These are phyloP conservation scores for Austrofundulus limnaeus DNA, from an alignment of 2,113 vertebrate species.

Conservation along the genomic window DNA sequence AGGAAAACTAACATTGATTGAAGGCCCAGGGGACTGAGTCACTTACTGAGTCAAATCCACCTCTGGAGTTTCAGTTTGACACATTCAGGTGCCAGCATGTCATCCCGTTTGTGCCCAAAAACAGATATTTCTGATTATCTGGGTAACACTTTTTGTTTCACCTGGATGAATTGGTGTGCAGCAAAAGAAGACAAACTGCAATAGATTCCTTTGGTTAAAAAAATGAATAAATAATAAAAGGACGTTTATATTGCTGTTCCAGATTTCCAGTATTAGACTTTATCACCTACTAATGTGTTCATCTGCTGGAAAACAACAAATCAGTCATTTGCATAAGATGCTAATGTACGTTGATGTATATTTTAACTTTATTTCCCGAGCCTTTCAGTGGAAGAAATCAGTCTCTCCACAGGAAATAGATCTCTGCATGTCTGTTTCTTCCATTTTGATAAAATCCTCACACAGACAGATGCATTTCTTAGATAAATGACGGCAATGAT, in stretches of 20 bases:
- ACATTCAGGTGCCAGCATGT: conserved; percentile 46
- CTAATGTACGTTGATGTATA: conserved; percentile 24
- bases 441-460: conserved; percentile 30
- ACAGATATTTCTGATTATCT: conserved; percentile 58
- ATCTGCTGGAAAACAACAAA: conserved; percentile 18
- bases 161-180: conserved; percentile 29
- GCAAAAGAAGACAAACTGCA: conserved; percentile 11
- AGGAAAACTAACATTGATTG: conserved; percentile 60
- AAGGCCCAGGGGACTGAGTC: conserved; percentile 46
- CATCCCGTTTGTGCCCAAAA: conserved; percentile 53
- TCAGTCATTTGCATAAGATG: conserved; percentile 18
- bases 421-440: conserved; percentile 14
- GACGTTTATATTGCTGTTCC: not conserved
- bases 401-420: conserved; percentile 36
- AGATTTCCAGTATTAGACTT: conserved; percentile 1
- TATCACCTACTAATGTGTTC: conserved; percentile 1
- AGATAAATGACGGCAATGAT: conserved; percentile 23
- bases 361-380: conserved; percentile 11
- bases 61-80: conserved; percentile 50
- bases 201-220: conserved; percentile 1
- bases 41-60: conserved; percentile 49
- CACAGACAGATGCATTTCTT: conserved; percentile 8
- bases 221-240: not conserved
- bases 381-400: not conserved
- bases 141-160: conserved; percentile 58